Conservation (phyloP, 2,113 vertebrate species). For the Sceloporus tristichus region DNA sequence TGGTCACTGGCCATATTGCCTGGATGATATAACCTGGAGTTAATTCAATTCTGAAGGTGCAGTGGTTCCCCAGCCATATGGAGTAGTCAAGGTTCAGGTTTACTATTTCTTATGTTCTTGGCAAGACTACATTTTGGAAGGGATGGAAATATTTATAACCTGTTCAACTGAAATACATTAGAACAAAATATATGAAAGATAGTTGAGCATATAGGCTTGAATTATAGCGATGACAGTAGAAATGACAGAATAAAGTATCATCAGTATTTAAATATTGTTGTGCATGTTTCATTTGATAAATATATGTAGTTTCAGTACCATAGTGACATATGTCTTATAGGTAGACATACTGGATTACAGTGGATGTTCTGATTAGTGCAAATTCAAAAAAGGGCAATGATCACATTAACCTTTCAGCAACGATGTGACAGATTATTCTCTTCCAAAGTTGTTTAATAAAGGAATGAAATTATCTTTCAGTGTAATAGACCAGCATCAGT, state of each 20-base stretch:
- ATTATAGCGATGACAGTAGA: not conserved
- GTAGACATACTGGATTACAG: conserved; percentile 3
- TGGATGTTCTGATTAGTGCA: conserved; percentile 29
- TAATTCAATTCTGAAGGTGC: not conserved
- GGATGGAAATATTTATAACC: not conserved
- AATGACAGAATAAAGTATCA: not conserved
- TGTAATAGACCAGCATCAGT: conserved; percentile 35
- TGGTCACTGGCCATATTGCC: too few relatives aligned
- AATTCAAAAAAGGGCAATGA: conserved; percentile 56
- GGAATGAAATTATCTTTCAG: conserved; percentile 44
- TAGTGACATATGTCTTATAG: conserved; percentile 21
- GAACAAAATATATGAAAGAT: not conserved
- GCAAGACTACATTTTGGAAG: not conserved
- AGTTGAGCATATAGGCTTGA: not conserved
- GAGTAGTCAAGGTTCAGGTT: too few relatives aligned
- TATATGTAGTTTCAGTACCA: not conserved
- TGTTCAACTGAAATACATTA: not conserved
- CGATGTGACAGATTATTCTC: conserved; percentile 2
- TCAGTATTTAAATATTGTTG: not conserved
- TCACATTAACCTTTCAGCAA: conserved; percentile 58
- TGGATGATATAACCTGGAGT: not conserved
- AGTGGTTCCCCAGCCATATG: not conserved
- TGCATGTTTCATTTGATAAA: conserved; percentile 31
- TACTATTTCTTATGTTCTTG: too few relatives aligned
- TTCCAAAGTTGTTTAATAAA: conserved; percentile 37